Base-by-base conservation (phyloP, 1,140 invertebrate species). In the Drosophila pandora region DNA sequence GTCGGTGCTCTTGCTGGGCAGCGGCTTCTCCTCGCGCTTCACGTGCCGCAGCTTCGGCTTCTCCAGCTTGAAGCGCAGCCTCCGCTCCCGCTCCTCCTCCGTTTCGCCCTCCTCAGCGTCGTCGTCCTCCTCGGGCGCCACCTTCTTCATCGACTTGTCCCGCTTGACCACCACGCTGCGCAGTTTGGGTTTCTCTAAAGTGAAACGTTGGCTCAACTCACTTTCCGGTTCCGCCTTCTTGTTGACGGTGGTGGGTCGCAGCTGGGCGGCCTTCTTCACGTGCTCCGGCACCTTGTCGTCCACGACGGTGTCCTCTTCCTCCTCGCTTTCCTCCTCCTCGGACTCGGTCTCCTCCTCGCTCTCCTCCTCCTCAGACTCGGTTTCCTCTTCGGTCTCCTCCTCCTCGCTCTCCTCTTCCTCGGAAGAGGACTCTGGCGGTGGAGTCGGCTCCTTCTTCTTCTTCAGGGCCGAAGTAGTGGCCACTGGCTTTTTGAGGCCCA, bases 191-290 rank as follows among this genome's bases (percentile, higher is more conserved):
- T 91, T 91, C 76, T 91, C 90, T 68, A 91, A 13, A 41, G 82
- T 82, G 71, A 91, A 91, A 78, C 90, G 90, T 50, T 90, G 77
- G 81, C 79, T 90, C 60, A 89, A 89, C 85, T 89, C 85, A 89
- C 85, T 89, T 89, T 81, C 80, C 78, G 77, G 68, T 28, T 83
- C 79, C 64, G 71, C 32, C 37, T 61, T 63, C 56, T 87, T 90
- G 79, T 85, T 90, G 79, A 68, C 77, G 71, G 69, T 62, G 30
- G 83, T 88, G 9, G 83, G 83, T 8, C 83, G 71, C 61, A 88
- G 55, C 39, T 88, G 83, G 32, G 79, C 58, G 6, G 83, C 84
- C 39, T 88, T 88, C 61, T 88, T 82, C 41, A 89, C 63, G 43
- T 89, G 84, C 67, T 88, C 84, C 32, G 84, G 87, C 67, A 89